Evolutionary conservation across 1,140 invertebrate genomes (phyloP), one percentile per base, ranked within the genome.

Genomic region (Intoshia linei): DNA sequence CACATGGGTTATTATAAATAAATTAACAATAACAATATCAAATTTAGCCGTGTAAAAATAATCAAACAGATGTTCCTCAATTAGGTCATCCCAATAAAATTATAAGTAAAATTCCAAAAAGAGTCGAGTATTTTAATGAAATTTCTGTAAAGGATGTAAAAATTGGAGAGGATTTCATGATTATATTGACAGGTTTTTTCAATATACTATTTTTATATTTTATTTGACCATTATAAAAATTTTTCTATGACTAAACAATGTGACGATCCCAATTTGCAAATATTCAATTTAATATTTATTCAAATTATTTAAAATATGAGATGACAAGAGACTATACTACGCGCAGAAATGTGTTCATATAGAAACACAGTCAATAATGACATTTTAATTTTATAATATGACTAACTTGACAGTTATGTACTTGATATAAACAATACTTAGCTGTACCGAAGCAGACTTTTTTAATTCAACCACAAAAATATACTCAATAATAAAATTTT

Each of bases 131-230:
- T 18, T 43, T 55, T 23, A 45, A 48, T 30, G 51, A 50, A 2
- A 42, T 46, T 13, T 43, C 45, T 5, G 42, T 59, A 13, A 48
- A 54, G 44, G 53, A 56, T 37, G 57, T 55, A 1, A 43, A 48
- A 4, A 57, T 56, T 53, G 58, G 55, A 3, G 49, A 57, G 23
- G 50, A 57, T 23, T 58, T 60, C 43, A 55, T 55, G 13, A 23
- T 55, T 3, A 56, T 49, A 43, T 41, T 59, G 19, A 49, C 55
- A 42, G 50, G 56, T 58, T 46, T 30, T 36, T 34, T 4, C 13
- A 2, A 19, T 41, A n/a, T 14, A 32, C 19, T 31, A 34, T 21
- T 13, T 14, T 2, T 13, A 36, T 31, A 14, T 4, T 31, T 20
- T 36, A 23, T 20, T 14, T 36, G 21, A 2, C 14, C 14, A 23